These are phyloP conservation scores for Monochamus saltuarius DNA, from an alignment of 1,140 invertebrate species.

Conservation along the genomic window DNA sequence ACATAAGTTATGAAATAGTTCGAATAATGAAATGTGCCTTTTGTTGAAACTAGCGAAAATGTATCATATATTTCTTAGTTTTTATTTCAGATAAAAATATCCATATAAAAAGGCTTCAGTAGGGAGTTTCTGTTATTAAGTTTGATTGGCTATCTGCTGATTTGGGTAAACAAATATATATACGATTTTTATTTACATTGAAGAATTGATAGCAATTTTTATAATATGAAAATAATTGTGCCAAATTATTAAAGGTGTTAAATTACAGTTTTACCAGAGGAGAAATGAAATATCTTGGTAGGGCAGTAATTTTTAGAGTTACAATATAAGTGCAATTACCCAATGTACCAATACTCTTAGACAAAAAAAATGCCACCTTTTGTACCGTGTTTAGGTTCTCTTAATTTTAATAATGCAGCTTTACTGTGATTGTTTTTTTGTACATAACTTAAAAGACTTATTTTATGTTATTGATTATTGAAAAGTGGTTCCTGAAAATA, in stretches of 20 bases:
- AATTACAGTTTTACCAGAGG: constrained; percentile 2
- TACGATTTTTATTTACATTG: constrained; percentile 5
- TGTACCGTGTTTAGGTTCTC: constrained; percentile 19
- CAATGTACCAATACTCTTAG: constrained; percentile 33
- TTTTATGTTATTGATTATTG: constrained; percentile 41
- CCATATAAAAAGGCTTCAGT: neutral
- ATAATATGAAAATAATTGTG: constrained; percentile 3
- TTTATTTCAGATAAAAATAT: constrained; percentile 5
- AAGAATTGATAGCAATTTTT: neutral
- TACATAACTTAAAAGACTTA: constrained; percentile 43
- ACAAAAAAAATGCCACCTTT: constrained; percentile 25
- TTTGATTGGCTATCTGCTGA: neutral
- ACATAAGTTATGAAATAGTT: constrained; percentile 10
- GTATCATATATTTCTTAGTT: neutral
- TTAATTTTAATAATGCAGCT: constrained; percentile 34
- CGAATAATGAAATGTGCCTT: constrained; percentile 18
- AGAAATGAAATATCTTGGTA: constrained; percentile 12
- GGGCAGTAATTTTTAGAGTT: constrained; percentile 19
- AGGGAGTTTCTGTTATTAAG: constrained; percentile 3
- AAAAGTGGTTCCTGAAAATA: constrained; percentile 45
- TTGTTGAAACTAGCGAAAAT: constrained; percentile 11
- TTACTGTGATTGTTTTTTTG: constrained; percentile 49
- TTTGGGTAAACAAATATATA: constrained; percentile 8
- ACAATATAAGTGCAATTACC: constrained; percentile 40
- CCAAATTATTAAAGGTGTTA: constrained; percentile 18